Base-by-base conservation (phyloP, 1,140 invertebrate species). In the Drosophila trapezifrons region DNA sequence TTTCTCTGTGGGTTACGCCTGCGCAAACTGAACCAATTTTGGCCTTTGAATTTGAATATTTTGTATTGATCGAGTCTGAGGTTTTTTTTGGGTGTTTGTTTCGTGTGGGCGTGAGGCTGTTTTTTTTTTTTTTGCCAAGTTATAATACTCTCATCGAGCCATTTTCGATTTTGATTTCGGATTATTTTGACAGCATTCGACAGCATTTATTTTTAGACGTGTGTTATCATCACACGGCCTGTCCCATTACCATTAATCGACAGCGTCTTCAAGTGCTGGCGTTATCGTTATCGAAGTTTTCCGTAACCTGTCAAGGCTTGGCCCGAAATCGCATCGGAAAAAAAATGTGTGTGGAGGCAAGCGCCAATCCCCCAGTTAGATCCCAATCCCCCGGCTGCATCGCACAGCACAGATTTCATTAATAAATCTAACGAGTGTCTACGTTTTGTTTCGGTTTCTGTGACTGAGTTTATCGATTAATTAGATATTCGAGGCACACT, bases 191-290 rank as follows among this genome's bases (percentile, higher is more conserved):
- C 69, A 71, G 51, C 66, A 49, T 72, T 49, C 65, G 67, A 71
- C 65, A 71, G 65, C 67, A 32, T 70, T 71, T 72, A 89, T 82
- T 86, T 86, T 79, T 86, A 86, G 83, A 56, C 22, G 27, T 29
- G 38, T 67, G 66, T 70, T 77, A 77, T 69, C 75, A 75, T 27
- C 37, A 0, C 22, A 38, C 25, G 7, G 37, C 38, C 43, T 38
- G 60, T 74, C 40, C 45, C 69, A 75, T 73, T 75, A 69, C 65
- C 65, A 66, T 54, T 69, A 69, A 69, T 69, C 65, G 65, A 69
- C 37, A 38, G n/a, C 25, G 32, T 49, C 27, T 52, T 52, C 15
- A 47, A 71, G 67, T 57, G 65, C 17, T 13, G 27, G 22, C 49
- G 12, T 49, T 63, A 75, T 56, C 57, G 69, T 54, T 76, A 76